A percentile compares a stretch with the other conserved stretches of the same genome.
Conservation (phyloP, 2,888 invertebrate species). For the Drosophila dives region DNA sequence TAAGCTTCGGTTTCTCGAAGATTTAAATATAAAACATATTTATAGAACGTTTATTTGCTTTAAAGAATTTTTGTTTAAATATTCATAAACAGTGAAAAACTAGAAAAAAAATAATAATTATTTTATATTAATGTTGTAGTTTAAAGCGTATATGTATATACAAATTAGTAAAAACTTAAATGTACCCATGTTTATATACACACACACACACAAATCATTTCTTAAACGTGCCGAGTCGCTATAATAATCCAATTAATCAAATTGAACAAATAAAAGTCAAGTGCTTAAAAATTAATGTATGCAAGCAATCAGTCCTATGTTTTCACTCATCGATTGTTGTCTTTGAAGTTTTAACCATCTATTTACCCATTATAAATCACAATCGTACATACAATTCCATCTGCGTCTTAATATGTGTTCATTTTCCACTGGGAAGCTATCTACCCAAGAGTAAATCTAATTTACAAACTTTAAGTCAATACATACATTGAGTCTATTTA, state of each 20-base stretch:
- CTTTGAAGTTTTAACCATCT: constrained; percentile 78
- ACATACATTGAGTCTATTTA: constrained; percentile 18
- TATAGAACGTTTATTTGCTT: constrained; percentile 34
- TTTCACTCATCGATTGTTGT: constrained; percentile 78
- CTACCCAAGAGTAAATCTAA: constrained; percentile 3
- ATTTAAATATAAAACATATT: constrained; percentile 42
- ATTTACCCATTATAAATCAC: constrained; percentile 56
- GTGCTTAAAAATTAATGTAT: constrained; percentile 43
- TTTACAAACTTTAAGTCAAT: constrained; percentile 13
- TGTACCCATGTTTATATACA: constrained; percentile 46
- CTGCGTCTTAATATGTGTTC: constrained; percentile 7
- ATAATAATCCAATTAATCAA: constrained; percentile 29
- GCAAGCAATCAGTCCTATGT: constrained; percentile 66
- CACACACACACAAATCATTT: constrained; percentile 39
- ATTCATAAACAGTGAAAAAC: constrained; percentile 17
- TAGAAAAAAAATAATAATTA: constrained; percentile 18
- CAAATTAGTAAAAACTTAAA: constrained; percentile 42
- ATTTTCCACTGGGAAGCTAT: constrained; percentile 11
- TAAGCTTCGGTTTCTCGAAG: constrained; percentile 48
- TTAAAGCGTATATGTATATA: constrained; percentile 50
- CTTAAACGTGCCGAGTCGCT: constrained; percentile 41
- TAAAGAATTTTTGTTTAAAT: constrained; percentile 13
- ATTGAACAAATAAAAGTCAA: constrained; percentile 30
- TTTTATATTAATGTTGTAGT: constrained; percentile 60
- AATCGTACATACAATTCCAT: constrained; percentile 17